Base-by-base conservation (phyloP, 2,888 invertebrate genomes). In the Phania funesta region DNA sequence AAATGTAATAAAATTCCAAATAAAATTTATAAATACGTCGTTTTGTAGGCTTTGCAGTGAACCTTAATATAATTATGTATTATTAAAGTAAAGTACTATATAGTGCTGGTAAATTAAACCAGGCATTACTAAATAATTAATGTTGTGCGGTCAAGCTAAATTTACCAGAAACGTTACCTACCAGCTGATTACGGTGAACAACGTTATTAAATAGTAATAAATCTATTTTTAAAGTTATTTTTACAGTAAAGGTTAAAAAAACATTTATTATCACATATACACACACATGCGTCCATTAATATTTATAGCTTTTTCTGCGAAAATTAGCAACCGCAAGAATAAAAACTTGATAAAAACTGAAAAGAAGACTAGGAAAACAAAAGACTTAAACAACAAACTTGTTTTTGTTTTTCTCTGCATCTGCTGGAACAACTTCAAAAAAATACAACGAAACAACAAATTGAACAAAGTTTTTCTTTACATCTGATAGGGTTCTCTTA, bases 311-410 rank as follows among this genome's bases (percentile, higher is more conserved):
- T 54, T 64, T 68, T 41, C 64, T 65, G n/a, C 8, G 38, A 78
- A 70, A 52, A 35, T 9, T 20, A 32, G 5, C 11, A 26, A 52
- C 24, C 46, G 22, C 38, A 41, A 58, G 20, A 38, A 48, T 2
- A 46, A 68, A 35, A 56, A 18, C 0, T 11, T 0, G 2, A 3
- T 16, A 44, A 44, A 44, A 16, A 16, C 16, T 18, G 7, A 60
- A 8, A 54, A 22, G 18, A 32, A 67, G 7, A 13, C 58, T 0
- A 44, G 8, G 3, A 71, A 78, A 65, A 73, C 78, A 79, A 67
- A 73, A 73, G 73, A 73, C 65, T 73, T 73, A 44, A 67, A 35
- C 65, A 73, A 44, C 24, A 73, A 79, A 79, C 78, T 67, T 67
- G 78, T 79, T 79, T 79, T 44, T 18, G n/a, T 44, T 38, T 26